Evolutionary conservation across 2,797 vertebrate genomes (phyloP).

Genomic region (Phataginus tricuspis): DNA sequence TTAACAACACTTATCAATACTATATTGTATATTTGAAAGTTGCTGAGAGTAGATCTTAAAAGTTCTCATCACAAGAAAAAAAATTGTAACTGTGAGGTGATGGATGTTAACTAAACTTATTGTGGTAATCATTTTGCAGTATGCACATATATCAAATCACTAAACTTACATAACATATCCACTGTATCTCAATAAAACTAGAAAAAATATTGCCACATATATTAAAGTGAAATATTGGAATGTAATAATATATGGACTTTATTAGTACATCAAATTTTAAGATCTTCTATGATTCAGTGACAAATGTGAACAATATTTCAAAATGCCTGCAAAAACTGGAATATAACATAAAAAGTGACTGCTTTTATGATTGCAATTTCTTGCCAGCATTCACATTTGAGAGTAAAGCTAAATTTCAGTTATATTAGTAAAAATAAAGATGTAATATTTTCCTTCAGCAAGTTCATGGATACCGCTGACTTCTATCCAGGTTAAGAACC

Average conservation of each 20-base stretch:
- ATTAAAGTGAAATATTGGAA: constrained; percentile 36
- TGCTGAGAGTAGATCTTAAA: background rate
- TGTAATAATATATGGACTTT: constrained; percentile 10
- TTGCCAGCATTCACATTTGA: background rate
- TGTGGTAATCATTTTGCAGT: background rate
- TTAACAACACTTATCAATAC: background rate
- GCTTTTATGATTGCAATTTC: background rate
- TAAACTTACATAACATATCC: background rate
- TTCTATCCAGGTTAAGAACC: constrained; percentile 4
- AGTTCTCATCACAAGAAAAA: background rate
- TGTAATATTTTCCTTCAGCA: background rate
- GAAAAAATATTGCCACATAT: background rate
- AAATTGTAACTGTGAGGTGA: background rate
- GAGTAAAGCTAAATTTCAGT: constrained; percentile 15
- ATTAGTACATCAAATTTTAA: constrained; percentile 51
- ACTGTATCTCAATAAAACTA: background rate
- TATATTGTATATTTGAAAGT: background rate
- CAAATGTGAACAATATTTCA: constrained; percentile 10
- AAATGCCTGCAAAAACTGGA: background rate
- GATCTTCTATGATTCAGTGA: constrained; percentile 15
- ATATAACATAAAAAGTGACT: background rate
- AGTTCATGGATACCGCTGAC: background rate
- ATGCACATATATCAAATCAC: background rate
- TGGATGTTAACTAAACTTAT: background rate
- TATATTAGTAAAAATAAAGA: constrained; percentile 53